These are phyloP conservation scores for Scaptomyza pallida DNA, from an alignment of 1,140 invertebrate species.

Conservation along the genomic window DNA sequence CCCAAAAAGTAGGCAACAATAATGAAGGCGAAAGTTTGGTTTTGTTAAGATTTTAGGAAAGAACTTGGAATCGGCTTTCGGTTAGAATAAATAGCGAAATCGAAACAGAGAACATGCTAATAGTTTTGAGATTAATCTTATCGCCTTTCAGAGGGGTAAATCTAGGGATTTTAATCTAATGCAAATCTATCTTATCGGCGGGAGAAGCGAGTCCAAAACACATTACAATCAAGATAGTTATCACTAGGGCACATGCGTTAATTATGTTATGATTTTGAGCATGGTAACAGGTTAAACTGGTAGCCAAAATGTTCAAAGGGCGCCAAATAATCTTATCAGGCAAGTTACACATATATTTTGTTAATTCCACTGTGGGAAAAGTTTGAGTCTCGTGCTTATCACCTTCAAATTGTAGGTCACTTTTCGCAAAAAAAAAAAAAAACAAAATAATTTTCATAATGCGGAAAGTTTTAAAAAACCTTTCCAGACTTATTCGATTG, in stretches of 20 bases:
- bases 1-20: background rate
- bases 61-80: no score
- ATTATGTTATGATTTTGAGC: background rate
- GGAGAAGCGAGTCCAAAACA: background rate
- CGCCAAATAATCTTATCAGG: conserved; percentile 9
- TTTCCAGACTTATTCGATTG: conserved; percentile 17
- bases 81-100: background rate
- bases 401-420: background rate
- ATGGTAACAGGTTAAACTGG: background rate
- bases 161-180: background rate
- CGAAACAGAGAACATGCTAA: background rate
- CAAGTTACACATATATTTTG: background rate
- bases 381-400: conserved; percentile 29
- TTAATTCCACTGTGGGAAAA: conserved; percentile 3
- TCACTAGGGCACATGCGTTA: no score
- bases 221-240: no score
- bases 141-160: background rate
- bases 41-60: no score
- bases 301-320: background rate
- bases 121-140: background rate
- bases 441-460: conserved; percentile 7
- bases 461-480: conserved; percentile 59
- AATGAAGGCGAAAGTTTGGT: no score
- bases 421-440: background rate
- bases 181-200: background rate